phyloP scores from a whole-genome alignment of 2,888 invertebrate species.

The Drosophila pseudotalamancana region DNA sequence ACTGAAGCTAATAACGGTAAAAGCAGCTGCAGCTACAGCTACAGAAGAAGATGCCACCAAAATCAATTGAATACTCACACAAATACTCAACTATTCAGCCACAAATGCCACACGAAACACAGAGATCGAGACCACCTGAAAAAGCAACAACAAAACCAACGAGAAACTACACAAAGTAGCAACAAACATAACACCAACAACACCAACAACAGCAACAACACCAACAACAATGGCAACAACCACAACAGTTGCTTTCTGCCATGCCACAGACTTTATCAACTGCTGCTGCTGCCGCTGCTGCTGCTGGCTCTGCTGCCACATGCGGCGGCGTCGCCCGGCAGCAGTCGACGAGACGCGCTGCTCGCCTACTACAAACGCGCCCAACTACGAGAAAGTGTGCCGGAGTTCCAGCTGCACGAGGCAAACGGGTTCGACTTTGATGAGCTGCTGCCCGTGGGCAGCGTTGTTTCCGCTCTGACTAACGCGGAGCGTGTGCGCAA shows the following conservation, averaged over 20 bases:
- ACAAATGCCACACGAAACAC: slow-evolving; percentile 55
- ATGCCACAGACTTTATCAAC: slow-evolving; percentile 40
- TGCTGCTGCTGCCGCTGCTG: slow-evolving; percentile 50
- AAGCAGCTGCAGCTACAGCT: slow-evolving; percentile 54
- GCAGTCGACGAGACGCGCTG: slow-evolving; percentile 67
- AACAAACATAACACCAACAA: slow-evolving; percentile 26
- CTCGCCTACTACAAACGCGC: slow-evolving; percentile 76
- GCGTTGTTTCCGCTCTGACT: slow-evolving; percentile 64
- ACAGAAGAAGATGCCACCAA: slow-evolving; percentile 80
- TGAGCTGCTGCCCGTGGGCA: slow-evolving; percentile 66
- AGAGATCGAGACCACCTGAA: slow-evolving; percentile 72
- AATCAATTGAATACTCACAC: slow-evolving; percentile 54
- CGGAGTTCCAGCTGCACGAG: slow-evolving; percentile 55
- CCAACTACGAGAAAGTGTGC: slow-evolving; percentile 61
- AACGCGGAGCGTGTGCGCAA: slow-evolving; percentile 51
- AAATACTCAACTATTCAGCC: slow-evolving; percentile 48
- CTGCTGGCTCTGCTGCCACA: slow-evolving; percentile 22
- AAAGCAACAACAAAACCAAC: slow-evolving; percentile 73
- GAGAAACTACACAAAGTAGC: slow-evolving; percentile 52
- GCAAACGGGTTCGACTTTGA: slow-evolving; percentile 61
- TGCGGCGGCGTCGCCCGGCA: slow-evolving; percentile 32
- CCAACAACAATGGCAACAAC: slow-evolving; percentile 24
- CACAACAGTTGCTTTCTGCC: slow-evolving; percentile 29
- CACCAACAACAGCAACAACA: slow-evolving; percentile 29
- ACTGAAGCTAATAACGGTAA: slow-evolving; percentile 31